Evolutionary conservation across 2,888 invertebrate genomes (phyloP).

Genomic region (Steromphala cineraria): DNA sequence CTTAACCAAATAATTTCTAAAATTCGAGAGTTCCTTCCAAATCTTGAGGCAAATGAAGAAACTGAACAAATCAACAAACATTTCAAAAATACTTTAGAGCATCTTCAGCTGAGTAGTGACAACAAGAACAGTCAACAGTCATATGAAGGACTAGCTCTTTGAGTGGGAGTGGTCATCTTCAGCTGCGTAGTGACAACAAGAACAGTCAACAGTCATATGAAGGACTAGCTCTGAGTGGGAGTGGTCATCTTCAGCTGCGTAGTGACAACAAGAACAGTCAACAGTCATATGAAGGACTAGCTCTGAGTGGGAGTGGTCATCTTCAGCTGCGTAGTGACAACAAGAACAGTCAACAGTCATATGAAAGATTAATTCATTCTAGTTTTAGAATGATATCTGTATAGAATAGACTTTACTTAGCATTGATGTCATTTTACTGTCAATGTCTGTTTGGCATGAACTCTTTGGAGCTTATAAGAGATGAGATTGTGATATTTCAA

Average conservation of each 20-base stretch:
- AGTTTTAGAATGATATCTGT: no score
- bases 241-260: neutral
- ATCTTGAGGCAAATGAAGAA: constrained; percentile 94
- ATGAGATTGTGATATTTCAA: no score
- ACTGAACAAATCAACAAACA: constrained; percentile 97
- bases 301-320: constrained; percentile 22
- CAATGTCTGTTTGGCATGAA: no score
- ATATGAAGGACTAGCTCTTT: constrained; percentile 66
- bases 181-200: neutral
- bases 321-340: neutral
- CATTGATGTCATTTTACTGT: no score
- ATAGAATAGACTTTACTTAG: no score
- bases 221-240: constrained; percentile 29
- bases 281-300: neutral
- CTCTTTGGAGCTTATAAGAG: no score
- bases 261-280: neutral
- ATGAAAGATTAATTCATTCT: no score
- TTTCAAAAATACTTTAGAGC: constrained; percentile 81
- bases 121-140: constrained; percentile 58
- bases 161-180: neutral
- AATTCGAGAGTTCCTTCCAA: constrained; percentile 93
- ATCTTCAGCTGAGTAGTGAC: constrained; percentile 65
- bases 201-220: neutral
- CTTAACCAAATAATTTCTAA: constrained; percentile 89
- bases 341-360: neutral